phyloP scores from a whole-genome alignment of 2,113 vertebrate species.

The Cochlearius cochlearius region DNA sequence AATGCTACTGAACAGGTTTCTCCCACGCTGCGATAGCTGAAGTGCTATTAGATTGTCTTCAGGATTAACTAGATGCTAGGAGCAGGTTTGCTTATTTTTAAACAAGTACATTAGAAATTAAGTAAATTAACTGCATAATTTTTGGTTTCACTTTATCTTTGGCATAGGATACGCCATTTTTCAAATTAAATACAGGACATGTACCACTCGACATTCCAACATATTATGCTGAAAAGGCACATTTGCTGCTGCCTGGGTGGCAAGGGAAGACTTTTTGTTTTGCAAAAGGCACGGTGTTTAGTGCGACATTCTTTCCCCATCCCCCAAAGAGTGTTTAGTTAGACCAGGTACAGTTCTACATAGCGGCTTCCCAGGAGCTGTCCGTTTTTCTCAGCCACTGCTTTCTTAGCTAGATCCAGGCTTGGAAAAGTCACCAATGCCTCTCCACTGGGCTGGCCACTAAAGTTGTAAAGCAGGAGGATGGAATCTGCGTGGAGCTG shows the following conservation, averaged over 20 bases:
- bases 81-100: neutral
- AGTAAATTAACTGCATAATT: neutral
- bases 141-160: constrained; percentile 16
- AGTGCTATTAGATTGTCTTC: constrained; percentile 27
- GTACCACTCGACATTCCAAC: neutral
- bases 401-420: constrained; percentile 81
- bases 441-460: constrained; percentile 89
- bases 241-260: constrained; percentile 1
- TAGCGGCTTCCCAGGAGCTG: constrained; percentile 77
- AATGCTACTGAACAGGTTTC: neutral
- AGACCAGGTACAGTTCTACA: constrained; percentile 79
- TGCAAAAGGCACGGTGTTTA: constrained; percentile 15
- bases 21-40: neutral
- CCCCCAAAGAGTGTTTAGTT: constrained; percentile 35
- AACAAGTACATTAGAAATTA: neutral
- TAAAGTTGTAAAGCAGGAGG: constrained; percentile 87
- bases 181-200: constrained; percentile 3
- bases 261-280: constrained; percentile 41
- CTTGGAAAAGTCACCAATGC: constrained; percentile 87
- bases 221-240: neutral
- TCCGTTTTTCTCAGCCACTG: constrained; percentile 81
- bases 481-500: constrained; percentile 87
- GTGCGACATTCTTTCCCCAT: constrained; percentile 2
- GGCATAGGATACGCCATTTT: neutral
- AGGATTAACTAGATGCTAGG: neutral